Percentiles rank a stretch among this genome's conserved stretches.
These are phyloP conservation scores for Megaceryle alcyon DNA, from an alignment of 2,797 vertebrate species.

Conservation along the genomic window DNA sequence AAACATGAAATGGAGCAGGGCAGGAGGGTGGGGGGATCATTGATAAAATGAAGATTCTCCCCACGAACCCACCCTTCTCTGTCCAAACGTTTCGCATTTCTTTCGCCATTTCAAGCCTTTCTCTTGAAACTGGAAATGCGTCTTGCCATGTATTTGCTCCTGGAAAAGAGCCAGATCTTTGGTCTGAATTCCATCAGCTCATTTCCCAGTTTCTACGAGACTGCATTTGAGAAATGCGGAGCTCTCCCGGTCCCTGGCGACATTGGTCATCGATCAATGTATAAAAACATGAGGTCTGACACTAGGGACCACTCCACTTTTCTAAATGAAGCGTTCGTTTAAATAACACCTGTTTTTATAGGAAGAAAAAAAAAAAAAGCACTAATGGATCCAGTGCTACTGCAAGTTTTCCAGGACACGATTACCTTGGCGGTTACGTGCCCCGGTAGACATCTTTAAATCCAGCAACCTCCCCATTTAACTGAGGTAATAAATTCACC, in stretches of 20 bases:
- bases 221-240: slow-evolving; percentile 39
- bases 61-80: neutral
- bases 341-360: neutral
- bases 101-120: neutral
- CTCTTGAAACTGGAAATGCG: slow-evolving; percentile 24
- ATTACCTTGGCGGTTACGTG: neutral
- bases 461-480: neutral
- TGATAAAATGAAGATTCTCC: slow-evolving; percentile 15
- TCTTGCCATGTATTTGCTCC: slow-evolving; percentile 41
- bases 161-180: slow-evolving; percentile 60
- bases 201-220: slow-evolving; percentile 74
- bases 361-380: neutral
- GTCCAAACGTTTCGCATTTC: neutral
- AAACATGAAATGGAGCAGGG: neutral
- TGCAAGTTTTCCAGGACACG: neutral
- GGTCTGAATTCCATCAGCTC: slow-evolving; percentile 69
- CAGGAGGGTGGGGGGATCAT: neutral
- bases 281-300: neutral
- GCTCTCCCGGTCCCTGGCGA: neutral
- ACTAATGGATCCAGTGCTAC: neutral
- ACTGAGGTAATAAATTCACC: neutral
- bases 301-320: neutral
- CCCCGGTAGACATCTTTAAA: neutral
- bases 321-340: neutral
- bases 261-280: neutral